Conservation (phyloP, 2,888 invertebrate genomes). For the Tipula helvola region DNA sequence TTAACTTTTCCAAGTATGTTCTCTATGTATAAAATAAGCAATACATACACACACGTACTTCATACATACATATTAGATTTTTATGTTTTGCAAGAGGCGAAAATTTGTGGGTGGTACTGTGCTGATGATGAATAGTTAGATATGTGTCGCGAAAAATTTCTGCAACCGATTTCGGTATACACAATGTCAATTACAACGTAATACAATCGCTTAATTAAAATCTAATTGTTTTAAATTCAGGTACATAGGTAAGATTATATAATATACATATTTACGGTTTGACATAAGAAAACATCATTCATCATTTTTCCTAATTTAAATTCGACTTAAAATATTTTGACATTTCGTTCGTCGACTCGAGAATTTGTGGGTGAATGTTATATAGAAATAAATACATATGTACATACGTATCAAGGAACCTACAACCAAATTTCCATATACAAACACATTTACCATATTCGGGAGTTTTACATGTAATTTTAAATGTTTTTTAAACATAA, state of each 20-base stretch:
- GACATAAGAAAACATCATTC: neutral
- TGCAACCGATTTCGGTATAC: neutral
- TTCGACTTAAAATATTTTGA: neutral
- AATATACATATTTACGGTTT: neutral
- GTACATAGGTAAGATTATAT: neutral
- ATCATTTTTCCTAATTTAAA: neutral
- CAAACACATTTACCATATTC: neutral
- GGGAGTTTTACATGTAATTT: neutral
- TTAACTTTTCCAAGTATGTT: neutral
- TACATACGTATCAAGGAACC: neutral
- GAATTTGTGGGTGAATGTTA: neutral
- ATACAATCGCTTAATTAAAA: neutral
- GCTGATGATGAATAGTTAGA: neutral
- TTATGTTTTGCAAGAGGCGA: neutral
- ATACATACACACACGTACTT: neutral
- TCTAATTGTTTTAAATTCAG: neutral
- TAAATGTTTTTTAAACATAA: neutral
- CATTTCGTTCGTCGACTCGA: neutral
- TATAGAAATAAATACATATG: neutral
- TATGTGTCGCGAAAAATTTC: neutral
- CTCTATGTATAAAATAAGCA: neutral
- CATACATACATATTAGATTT: neutral
- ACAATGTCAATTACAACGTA: neutral
- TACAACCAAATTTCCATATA: neutral
- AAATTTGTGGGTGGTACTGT: neutral